Evolutionary conservation across 2,113 vertebrate genomes (phyloP), one percentile per base, ranked within the genome.

Genomic region (Forbesichthys agassizii): DNA sequence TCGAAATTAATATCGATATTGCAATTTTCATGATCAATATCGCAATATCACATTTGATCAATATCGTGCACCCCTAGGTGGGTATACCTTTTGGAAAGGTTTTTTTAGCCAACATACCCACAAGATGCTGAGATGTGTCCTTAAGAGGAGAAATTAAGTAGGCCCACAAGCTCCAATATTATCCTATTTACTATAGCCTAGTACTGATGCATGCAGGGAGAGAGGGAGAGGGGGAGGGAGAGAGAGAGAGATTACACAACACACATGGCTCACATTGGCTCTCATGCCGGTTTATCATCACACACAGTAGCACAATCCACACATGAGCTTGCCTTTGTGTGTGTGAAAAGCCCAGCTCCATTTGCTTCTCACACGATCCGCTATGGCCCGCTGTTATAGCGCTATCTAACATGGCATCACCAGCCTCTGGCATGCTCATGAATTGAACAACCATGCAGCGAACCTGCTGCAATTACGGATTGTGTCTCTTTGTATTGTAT

Each of bases 251-350:
- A 66, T 90, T 91, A 87, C 76, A 76, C 72, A 27, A 27, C 27
- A 27, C 27, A 27, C 27, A 27, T 27, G 27, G 27, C 27, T 27
- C 27, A 76, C 80, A 75, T 66, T 66, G 73, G 33, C 61, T 78
- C 74, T 85, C 62, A 71, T 85, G 84, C 83, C 83, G 83, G 81
- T 81, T 87, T 86, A 85, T 83, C 87, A 89, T 84, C 81, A 73
- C 80, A 85, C 68, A 83, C 5, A 86, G 77, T 80, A 82, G 77
- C 85, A 88, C 79, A 46, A 70, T 71, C 84, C 72, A 71, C 83
- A 85, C 81, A 49, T 78, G 79, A 76, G 66, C 69, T 67, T 76
- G 72, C 81, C 74, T 69, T 71, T 77, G 66, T 80, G 66, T 83
- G 69, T 82, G 75, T 77, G 74, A 68, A 78, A 65, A 71, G 9